These are phyloP conservation scores for Rhinogobio ventralis DNA, from an alignment of 2,797 vertebrate species.

Conservation along the genomic window DNA sequence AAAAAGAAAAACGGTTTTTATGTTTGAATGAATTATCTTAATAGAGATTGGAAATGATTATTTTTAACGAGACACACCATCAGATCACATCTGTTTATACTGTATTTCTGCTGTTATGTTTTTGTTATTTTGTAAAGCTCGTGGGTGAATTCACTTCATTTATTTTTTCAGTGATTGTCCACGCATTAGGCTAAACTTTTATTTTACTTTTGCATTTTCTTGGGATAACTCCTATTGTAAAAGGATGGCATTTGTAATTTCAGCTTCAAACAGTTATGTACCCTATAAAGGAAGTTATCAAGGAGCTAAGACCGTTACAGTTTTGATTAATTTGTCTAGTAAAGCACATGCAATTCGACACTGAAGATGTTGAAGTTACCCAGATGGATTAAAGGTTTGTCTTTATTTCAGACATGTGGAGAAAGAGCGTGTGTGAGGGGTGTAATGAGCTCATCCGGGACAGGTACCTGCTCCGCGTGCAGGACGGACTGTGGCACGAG, in stretches of 20 bases:
- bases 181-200: neutral
- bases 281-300: neutral
- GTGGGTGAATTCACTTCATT: neutral
- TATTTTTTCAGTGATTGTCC: neutral
- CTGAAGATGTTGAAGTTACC: neutral
- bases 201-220: neutral
- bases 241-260: neutral
- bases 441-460: slow-evolving; percentile 90
- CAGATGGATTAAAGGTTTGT: neutral
- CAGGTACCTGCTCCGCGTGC: slow-evolving; percentile 91
- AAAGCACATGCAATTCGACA: neutral
- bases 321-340: neutral
- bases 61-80: neutral
- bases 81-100: neutral
- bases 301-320: neutral
- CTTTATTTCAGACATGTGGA: slow-evolving; percentile 75
- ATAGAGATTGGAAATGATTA: neutral
- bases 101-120: neutral
- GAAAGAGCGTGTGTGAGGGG: slow-evolving; percentile 86
- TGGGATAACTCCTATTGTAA: neutral
- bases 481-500: slow-evolving; percentile 93
- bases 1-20: neutral
- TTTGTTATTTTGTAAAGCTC: neutral
- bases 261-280: neutral
- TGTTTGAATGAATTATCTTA: neutral